These are phyloP conservation scores for Phrynocephalus vlangalii DNA, from an alignment of 2,797 vertebrate genomes.

Conservation along the genomic window DNA sequence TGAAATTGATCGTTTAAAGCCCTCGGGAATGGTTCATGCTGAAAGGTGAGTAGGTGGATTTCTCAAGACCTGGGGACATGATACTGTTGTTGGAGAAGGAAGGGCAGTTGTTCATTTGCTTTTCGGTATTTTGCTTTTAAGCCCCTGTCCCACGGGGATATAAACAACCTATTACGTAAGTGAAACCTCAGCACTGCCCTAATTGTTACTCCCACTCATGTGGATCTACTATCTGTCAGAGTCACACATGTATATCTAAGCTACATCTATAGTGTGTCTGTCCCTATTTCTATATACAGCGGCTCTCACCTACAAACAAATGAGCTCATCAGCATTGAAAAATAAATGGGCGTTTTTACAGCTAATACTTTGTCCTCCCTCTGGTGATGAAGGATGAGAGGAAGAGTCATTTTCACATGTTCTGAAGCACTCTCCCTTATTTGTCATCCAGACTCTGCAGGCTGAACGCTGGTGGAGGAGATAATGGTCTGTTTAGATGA, in stretches of 20 bases:
- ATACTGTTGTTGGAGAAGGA: background rate
- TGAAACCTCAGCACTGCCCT: background rate
- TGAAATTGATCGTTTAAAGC: constrained; percentile 26
- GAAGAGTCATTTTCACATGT: constrained; percentile 15
- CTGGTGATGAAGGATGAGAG: background rate
- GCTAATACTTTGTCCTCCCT: background rate
- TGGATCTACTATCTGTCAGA: constrained; percentile 17
- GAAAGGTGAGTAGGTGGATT: constrained; percentile 22
- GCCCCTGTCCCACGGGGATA: background rate
- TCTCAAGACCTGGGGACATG: constrained; percentile 10
- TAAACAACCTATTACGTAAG: background rate
- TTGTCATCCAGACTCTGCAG: background rate
- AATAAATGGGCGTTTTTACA: background rate
- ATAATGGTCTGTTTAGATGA: background rate
- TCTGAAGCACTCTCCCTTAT: background rate
- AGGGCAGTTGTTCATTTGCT: background rate
- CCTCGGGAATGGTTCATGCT: background rate
- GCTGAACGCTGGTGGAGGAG: background rate
- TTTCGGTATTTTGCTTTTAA: background rate
- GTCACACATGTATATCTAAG: no score
- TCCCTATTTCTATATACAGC: no score
- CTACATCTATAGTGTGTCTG: no score
- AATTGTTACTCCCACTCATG: constrained; percentile 5
- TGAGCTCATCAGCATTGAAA: constrained; percentile 12
- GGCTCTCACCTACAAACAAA: background rate